Percentiles rank a stretch among this genome's conserved stretches.
phyloP scores from a whole-genome alignment of 2,113 vertebrate genomes.

The Megaceryle torquata region DNA sequence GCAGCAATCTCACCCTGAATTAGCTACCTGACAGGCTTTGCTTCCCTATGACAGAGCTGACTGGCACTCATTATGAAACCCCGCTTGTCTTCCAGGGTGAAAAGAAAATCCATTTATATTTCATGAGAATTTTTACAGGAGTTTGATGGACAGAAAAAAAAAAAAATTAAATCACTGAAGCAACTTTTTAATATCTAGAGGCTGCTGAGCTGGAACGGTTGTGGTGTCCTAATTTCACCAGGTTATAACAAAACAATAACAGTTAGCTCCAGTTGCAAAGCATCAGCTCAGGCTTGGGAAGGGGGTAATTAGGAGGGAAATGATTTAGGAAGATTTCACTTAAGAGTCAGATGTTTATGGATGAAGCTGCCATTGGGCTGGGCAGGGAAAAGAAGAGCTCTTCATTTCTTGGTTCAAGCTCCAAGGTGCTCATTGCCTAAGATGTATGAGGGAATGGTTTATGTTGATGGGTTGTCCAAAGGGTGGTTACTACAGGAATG shows the following conservation, averaged over 20 bases:
- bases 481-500: background rate
- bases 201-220: background rate
- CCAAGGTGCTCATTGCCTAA: rapidly evolving
- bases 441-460: background rate
- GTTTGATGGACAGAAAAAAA: background rate
- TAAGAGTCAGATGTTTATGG: background rate
- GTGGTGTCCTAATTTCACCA: background rate
- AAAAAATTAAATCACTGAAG: background rate
- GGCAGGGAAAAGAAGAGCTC: background rate
- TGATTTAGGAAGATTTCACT: background rate
- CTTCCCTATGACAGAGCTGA: background rate
- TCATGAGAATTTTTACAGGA: background rate
- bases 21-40: background rate
- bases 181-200: background rate
- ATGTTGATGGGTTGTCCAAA: background rate
- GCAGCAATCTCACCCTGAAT: background rate
- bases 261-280: background rate
- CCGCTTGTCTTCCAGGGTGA: background rate
- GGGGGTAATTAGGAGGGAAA: background rate
- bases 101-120: background rate
- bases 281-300: background rate
- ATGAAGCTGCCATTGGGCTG: background rate
- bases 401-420: background rate
- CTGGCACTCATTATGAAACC: background rate
- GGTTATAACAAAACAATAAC: background rate